Percentiles rank a stretch among this genome's conserved stretches.
Evolutionary conservation across 2,888 invertebrate genomes (phyloP).

Genomic region (Drosophila leonis): DNA sequence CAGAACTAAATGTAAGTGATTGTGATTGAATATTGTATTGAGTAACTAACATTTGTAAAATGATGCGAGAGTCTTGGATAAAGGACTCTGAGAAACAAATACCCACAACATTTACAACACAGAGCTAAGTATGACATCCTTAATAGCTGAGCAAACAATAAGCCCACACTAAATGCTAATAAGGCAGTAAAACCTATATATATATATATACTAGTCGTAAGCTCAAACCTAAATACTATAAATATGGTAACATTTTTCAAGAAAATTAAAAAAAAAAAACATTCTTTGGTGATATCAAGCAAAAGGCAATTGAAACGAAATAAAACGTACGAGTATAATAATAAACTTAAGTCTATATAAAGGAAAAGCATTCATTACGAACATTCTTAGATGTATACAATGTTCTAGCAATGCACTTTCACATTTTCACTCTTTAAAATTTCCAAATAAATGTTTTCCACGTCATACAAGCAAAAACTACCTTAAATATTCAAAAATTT

Average conservation of each 20-base stretch:
- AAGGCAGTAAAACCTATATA: conserved; percentile 71
- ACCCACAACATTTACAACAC: conserved; percentile 26
- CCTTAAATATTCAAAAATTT: not conserved
- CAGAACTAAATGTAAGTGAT: conserved; percentile 74
- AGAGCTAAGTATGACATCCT: conserved; percentile 40
- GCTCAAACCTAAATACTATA: conserved; percentile 46
- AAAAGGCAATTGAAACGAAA: conserved; percentile 79
- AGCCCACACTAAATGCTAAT: conserved; percentile 68
- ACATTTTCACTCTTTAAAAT: conserved; percentile 58
- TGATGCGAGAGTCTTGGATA: conserved; percentile 33
- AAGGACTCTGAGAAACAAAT: conserved; percentile 12
- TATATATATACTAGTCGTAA: conserved; percentile 51
- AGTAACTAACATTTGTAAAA: conserved; percentile 75
- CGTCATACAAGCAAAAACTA: conserved; percentile 37
- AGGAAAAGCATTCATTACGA: conserved; percentile 10
- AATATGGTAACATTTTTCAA: conserved; percentile 52
- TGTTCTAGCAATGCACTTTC: conserved; percentile 36
- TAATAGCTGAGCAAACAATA: conserved; percentile 56
- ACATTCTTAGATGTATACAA: conserved; percentile 21
- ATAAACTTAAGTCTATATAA: conserved; percentile 38
- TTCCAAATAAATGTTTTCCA: conserved; percentile 71
- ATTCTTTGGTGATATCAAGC: conserved; percentile 78
- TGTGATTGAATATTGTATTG: conserved; percentile 65
- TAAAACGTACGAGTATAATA: conserved; percentile 60
- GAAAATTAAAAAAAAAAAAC: conserved; percentile 48